phyloP scores from a whole-genome alignment of 2,797 vertebrate species.

The Anabas testudineus region DNA sequence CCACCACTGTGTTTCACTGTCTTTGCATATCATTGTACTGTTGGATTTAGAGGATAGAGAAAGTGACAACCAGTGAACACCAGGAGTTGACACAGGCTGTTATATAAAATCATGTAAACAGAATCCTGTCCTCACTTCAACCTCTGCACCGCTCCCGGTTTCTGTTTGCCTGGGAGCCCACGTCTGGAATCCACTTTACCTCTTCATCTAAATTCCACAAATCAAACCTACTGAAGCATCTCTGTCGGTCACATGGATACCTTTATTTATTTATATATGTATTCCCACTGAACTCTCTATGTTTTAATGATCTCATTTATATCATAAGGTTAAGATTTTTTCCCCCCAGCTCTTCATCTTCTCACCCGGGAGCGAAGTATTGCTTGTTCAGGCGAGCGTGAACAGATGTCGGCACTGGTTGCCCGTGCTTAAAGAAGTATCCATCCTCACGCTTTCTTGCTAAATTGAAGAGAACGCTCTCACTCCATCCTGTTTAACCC shows the following conservation, averaged over 20 bases:
- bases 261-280: slow-evolving; percentile 76
- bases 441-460: slow-evolving; percentile 51
- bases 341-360: slow-evolving; percentile 56
- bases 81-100: slow-evolving; percentile 53
- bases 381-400: slow-evolving; percentile 78
- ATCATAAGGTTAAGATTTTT: slow-evolving; percentile 21
- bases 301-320: slow-evolving; percentile 67
- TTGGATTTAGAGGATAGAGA: slow-evolving; percentile 43
- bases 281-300: slow-evolving; percentile 48
- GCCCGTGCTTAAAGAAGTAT: slow-evolving; percentile 64
- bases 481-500: slow-evolving; percentile 71
- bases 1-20: slow-evolving; percentile 16
- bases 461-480: slow-evolving; percentile 70
- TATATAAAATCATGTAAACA: slow-evolving; percentile 69
- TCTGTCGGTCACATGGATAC: slow-evolving; percentile 50
- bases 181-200: slow-evolving; percentile 65
- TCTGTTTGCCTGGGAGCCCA: slow-evolving; percentile 39
- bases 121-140: slow-evolving; percentile 43
- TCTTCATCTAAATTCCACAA: slow-evolving; percentile 55
- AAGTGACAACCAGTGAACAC: slow-evolving; percentile 54
- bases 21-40: slow-evolving; percentile 32
- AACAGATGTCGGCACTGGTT: slow-evolving; percentile 69
- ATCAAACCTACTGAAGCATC: slow-evolving; percentile 55
- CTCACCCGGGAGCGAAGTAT: slow-evolving; percentile 62
- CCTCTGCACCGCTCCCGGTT: slow-evolving; percentile 34